phyloP scores from a whole-genome alignment of 2,888 invertebrate genomes.

The Seladonia tumulorum region DNA sequence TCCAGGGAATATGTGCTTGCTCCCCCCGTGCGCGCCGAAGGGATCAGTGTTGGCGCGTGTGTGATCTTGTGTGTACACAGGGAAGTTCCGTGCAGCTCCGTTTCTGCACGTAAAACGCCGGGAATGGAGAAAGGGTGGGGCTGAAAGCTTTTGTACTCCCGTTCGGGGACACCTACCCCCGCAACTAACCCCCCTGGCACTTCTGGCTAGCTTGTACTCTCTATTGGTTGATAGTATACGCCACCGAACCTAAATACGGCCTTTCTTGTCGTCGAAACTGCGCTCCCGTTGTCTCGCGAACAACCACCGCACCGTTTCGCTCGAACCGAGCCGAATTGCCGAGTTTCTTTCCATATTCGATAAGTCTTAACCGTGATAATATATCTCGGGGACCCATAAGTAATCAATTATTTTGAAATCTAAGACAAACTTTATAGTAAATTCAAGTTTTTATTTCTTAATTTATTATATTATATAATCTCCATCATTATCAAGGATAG shows the following conservation, averaged over 20 bases:
- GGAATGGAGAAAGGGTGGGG: constrained; percentile 13
- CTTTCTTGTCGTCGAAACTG: constrained; percentile 66
- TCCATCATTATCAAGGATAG: too few species aligned
- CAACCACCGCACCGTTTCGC: constrained; percentile 52
- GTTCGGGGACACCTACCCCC: constrained; percentile 53
- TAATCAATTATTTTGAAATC: too few species aligned
- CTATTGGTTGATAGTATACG: constrained; percentile 69
- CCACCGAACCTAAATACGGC: constrained; percentile 45
- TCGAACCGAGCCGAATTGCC: constrained; percentile 22
- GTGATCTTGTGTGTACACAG: constrained; percentile 21
- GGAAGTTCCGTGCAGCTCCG: constrained; percentile 4
- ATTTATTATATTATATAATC: too few species aligned
- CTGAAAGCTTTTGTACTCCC: constrained; percentile 71
- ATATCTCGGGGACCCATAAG: too few species aligned
- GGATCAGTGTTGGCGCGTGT: constrained; percentile 2
- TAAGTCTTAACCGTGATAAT: not conserved
- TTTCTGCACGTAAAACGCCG: constrained; percentile 53
- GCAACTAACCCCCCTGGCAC: constrained; percentile 31
- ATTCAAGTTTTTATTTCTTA: too few species aligned
- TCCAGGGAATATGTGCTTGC: constrained; percentile 51
- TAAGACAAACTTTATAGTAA: too few species aligned
- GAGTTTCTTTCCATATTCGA: not conserved
- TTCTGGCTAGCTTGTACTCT: constrained; percentile 36
- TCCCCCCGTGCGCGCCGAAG: not conserved
- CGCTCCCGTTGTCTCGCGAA: constrained; percentile 55